Conservation (phyloP, 1,140 invertebrate genomes). For the Cydia strobilella region DNA sequence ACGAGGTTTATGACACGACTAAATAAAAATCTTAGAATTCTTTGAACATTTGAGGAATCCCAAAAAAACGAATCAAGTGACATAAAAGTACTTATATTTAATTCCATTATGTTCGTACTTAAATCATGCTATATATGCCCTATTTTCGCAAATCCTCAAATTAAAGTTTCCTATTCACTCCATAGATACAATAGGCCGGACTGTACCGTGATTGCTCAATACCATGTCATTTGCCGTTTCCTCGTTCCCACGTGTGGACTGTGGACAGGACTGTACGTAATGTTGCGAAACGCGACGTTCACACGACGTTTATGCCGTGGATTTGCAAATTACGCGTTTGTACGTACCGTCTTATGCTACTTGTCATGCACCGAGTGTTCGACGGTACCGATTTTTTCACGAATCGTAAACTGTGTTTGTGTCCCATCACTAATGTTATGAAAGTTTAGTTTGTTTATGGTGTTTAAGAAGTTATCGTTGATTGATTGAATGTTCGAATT, state of each 20-base stretch:
- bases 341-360: constrained; percentile 3
- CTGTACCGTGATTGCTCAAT: constrained; percentile 28
- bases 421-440: constrained; percentile 13
- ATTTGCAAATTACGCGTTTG: constrained; percentile 24
- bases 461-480: not conserved
- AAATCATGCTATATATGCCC: not conserved
- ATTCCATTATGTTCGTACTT: not conserved
- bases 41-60: too few species aligned
- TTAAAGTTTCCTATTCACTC: not conserved
- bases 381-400: constrained; percentile 12
- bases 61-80: too few species aligned
- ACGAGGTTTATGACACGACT: too few species aligned
- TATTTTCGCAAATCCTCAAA: not conserved
- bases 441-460: not conserved
- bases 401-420: constrained; percentile 5
- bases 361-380: constrained; percentile 1
- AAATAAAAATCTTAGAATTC: too few species aligned
- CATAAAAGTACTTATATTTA: too few species aligned
- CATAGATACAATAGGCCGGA: constrained; percentile 17
- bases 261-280: not conserved
- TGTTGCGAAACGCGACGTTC: constrained; percentile 15
- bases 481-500: not conserved
- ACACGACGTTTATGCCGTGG: constrained; percentile 20
- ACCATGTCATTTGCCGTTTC: constrained; percentile 28
- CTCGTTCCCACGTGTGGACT: constrained; percentile 25